phyloP scores from a whole-genome alignment of 2,113 vertebrate genomes.

The Falco punctatus region DNA sequence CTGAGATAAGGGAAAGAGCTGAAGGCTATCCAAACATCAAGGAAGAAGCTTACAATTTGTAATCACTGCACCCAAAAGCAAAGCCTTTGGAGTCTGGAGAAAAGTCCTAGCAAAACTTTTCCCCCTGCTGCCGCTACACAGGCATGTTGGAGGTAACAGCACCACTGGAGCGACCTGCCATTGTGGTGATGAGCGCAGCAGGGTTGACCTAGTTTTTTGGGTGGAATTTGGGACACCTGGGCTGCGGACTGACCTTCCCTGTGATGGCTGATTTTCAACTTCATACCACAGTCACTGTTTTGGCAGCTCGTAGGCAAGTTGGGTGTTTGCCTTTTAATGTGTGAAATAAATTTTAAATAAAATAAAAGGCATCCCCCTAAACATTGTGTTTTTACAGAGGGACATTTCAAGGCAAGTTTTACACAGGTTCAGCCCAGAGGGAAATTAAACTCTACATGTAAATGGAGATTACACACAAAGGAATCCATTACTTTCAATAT shows the following conservation, averaged over 20 bases:
- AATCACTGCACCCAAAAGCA: not conserved
- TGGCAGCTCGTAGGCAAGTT: not conserved
- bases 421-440: slow-evolving; percentile 83
- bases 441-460: slow-evolving; percentile 86
- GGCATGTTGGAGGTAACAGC: no score
- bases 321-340: slow-evolving; percentile 42
- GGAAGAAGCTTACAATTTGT: not conserved
- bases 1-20: not conserved
- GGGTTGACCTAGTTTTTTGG: not conserved
- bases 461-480: slow-evolving; percentile 85
- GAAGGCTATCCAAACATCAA: not conserved
- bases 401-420: slow-evolving; percentile 82
- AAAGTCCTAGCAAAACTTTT: not conserved
- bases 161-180: not conserved
- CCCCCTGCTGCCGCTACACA: not conserved
- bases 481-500: slow-evolving; percentile 87
- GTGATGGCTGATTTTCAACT: not conserved
- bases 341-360: slow-evolving; percentile 80
- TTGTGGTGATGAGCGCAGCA: not conserved
- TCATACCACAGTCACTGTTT: not conserved
- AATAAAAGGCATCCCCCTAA: slow-evolving; percentile 74
- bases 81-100: not conserved
- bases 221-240: not conserved
- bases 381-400: slow-evolving; percentile 75
- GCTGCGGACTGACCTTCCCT: not conserved